A percentile compares a stretch with the other conserved stretches of the same genome.
These are phyloP conservation scores for Semaprochilodus insignis DNA, from an alignment of 2,797 vertebrate genomes.

Conservation along the genomic window DNA sequence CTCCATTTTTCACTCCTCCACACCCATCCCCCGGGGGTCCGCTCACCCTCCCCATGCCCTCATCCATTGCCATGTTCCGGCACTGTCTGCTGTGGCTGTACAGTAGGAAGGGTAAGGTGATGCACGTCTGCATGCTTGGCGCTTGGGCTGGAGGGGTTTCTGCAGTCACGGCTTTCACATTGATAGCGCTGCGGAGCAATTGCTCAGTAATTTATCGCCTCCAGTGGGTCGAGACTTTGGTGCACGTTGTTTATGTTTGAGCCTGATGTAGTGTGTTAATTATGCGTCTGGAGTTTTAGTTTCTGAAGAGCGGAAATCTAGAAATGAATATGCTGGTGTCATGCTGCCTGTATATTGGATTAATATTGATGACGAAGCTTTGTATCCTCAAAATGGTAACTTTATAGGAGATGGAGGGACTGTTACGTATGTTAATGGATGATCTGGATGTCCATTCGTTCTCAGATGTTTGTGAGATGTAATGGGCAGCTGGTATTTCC, in stretches of 20 bases:
- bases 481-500: not conserved
- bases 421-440: too few species aligned
- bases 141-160: conserved; percentile 6
- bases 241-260: not conserved
- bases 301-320: not conserved
- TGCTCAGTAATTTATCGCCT: conserved; percentile 28
- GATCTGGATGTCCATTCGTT: too few species aligned
- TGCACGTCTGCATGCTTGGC: conserved; percentile 60
- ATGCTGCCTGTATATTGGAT: not conserved
- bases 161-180: conserved; percentile 8
- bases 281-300: not conserved
- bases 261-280: not conserved
- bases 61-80: conserved; percentile 97
- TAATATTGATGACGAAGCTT: not conserved
- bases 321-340: not conserved
- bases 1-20: conserved; percentile 79
- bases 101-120: conserved; percentile 97
- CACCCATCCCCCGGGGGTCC: conserved; percentile 70
- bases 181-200: conserved; percentile 20
- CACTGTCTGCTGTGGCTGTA: conserved; percentile 99
- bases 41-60: conserved; percentile 89
- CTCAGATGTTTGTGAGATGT: not conserved
- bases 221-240: not conserved
- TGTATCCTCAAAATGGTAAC: not conserved
- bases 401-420: not conserved